phyloP scores from a whole-genome alignment of 2,797 vertebrate species.

The Trachops cirrhosus region DNA sequence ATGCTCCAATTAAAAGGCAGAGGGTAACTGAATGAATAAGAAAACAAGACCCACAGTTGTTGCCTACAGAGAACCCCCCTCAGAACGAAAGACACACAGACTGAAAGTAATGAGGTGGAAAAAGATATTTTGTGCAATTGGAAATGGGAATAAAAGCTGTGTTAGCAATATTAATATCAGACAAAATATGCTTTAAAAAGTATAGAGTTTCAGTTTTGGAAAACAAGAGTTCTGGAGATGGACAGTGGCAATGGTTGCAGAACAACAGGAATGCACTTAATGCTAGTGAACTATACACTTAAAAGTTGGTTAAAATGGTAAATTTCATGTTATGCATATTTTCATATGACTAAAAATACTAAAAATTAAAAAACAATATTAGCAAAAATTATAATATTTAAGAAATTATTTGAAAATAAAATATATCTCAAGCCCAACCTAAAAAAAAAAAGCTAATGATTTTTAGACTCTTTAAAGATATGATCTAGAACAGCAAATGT shows the following conservation, averaged over 20 bases:
- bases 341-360: not conserved
- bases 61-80: not conserved
- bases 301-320: not conserved
- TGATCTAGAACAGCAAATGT: not conserved
- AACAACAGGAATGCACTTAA: not conserved
- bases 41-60: not conserved
- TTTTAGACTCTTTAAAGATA: not conserved
- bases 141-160: not conserved
- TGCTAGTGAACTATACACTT: not conserved
- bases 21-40: not conserved
- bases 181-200: not conserved
- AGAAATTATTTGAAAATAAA: conserved; percentile 4
- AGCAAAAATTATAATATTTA: not conserved
- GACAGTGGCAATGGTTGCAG: not conserved
- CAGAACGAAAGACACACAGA: not conserved
- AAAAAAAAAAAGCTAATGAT: not conserved
- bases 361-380: not conserved
- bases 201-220: not conserved
- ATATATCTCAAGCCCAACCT: not conserved
- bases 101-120: not conserved
- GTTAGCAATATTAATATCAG: not conserved
- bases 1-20: not conserved
- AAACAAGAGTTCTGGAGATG: not conserved
- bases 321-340: not conserved
- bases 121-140: not conserved